Conservation (phyloP, 2,888 invertebrate species). For the Oxyscelio sp. region DNA sequence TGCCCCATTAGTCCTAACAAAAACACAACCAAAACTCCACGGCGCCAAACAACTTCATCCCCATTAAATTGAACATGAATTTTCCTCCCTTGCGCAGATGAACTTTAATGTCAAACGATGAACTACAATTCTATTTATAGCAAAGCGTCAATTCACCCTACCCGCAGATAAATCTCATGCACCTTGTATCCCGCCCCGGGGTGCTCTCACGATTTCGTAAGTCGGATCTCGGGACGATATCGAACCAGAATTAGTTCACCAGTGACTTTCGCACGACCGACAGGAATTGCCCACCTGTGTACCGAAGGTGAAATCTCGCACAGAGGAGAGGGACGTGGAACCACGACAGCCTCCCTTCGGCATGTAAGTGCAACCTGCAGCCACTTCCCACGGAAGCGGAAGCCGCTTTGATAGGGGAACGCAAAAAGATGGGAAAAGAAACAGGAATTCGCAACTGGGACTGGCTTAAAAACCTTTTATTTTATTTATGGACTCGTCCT, state of each 20-base stretch:
- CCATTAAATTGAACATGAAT: too few relatives aligned
- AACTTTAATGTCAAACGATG: too few relatives aligned
- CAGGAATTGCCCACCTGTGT: slow-evolving; percentile 73
- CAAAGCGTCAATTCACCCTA: too few relatives aligned
- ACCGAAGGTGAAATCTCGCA: slow-evolving; percentile 80
- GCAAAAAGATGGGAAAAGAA: slow-evolving; percentile 26
- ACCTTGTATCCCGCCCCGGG: slow-evolving; percentile 33
- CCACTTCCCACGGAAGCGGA: slow-evolving; percentile 87
- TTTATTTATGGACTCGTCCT: neutral
- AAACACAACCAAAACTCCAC: too few relatives aligned
- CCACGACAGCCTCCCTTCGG: slow-evolving; percentile 73
- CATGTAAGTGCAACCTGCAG: slow-evolving; percentile 83
- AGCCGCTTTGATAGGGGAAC: slow-evolving; percentile 65
- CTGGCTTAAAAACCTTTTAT: neutral
- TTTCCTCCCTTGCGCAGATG: too few relatives aligned
- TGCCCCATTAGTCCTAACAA: too few relatives aligned
- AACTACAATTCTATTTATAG: too few relatives aligned
- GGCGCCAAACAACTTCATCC: too few relatives aligned
- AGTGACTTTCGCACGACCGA: slow-evolving; percentile 87
- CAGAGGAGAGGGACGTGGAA: slow-evolving; percentile 76
- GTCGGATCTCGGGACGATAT: slow-evolving; percentile 56
- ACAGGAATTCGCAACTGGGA: slow-evolving; percentile 26
- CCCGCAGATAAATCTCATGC: slow-evolving; percentile 48
- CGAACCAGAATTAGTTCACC: slow-evolving; percentile 67
- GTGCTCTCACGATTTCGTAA: slow-evolving; percentile 74